Percentiles rank a stretch among this genome's conserved stretches.
These are phyloP conservation scores for Coranthus polyacanthus DNA, from an alignment of 2,797 vertebrate species.

Conservation along the genomic window DNA sequence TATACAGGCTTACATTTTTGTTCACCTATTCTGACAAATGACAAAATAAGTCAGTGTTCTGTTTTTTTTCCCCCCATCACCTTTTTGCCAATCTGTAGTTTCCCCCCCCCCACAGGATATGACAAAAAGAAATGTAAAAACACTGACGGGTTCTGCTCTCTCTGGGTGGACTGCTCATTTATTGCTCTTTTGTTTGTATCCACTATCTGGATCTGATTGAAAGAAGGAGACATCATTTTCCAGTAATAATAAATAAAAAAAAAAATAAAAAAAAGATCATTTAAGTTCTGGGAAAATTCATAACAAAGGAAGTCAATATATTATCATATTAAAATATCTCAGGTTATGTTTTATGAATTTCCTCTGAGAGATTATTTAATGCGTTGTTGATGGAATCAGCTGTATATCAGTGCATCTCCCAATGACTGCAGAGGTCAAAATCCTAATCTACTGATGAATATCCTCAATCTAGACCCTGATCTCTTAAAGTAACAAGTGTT, in stretches of 20 bases:
- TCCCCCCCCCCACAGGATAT: too few relatives aligned
- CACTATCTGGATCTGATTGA: too few relatives aligned
- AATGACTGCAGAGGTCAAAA: conserved; percentile 21
- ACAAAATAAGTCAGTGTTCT: conserved; percentile 13
- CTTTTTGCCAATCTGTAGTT: neutral
- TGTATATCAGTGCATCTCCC: neutral
- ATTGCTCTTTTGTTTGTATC: too few relatives aligned
- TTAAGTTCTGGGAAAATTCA: neutral
- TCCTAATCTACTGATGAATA: conserved; percentile 19
- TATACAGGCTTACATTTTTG: conserved; percentile 7
- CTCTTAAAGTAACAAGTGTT: conserved; percentile 43
- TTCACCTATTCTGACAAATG: neutral
- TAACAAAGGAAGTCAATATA: too few relatives aligned
- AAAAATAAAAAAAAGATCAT: neutral
- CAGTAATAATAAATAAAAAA: too few relatives aligned
- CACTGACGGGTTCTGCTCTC: neutral
- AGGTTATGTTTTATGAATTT: conserved; percentile 4
- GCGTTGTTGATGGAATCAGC: neutral
- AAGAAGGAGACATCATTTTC: neutral
- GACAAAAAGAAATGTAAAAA: too few relatives aligned
- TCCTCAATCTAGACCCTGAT: conserved; percentile 16
- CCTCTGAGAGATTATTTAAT: neutral
- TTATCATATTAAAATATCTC: neutral
- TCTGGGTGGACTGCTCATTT: neutral
- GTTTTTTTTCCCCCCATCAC: neutral